Evolutionary conservation across 1,140 invertebrate species (phyloP).

Genomic region (Temnothorax longispinosus): DNA sequence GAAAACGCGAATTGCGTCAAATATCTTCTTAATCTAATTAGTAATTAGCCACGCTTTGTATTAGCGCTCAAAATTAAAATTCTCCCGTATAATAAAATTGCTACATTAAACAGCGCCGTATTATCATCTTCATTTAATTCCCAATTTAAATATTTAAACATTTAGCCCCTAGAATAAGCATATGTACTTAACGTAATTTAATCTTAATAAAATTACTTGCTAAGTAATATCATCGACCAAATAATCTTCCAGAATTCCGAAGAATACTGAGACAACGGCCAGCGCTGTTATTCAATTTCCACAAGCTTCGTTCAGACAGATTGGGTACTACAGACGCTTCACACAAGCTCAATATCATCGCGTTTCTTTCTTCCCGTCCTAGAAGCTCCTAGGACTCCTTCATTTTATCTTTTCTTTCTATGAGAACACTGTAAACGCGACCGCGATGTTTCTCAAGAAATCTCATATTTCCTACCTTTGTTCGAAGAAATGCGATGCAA

Average conservation of each 20-base stretch:
- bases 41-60: constrained; percentile 9
- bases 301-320: constrained; percentile 27
- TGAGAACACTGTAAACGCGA: constrained; percentile 6
- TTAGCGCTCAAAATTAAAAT: not conserved
- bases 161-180: not conserved
- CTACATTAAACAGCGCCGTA: not conserved
- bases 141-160: constrained; percentile 7
- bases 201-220: not conserved
- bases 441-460: not conserved
- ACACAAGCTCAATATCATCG: not conserved
- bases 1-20: not conserved
- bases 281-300: constrained; percentile 43
- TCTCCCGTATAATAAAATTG: not conserved
- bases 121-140: not conserved
- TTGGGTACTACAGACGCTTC: constrained; percentile 37
- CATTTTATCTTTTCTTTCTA: constrained; percentile 5
- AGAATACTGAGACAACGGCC: not conserved
- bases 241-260: not conserved
- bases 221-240: not conserved
- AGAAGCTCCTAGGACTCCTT: not conserved
- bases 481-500: not conserved
- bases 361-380: not conserved
- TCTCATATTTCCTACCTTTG: constrained; percentile 21
- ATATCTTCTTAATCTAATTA: constrained; percentile 10
- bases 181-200: not conserved